phyloP scores from a whole-genome alignment of 1,140 invertebrate species.

The Bemisia tabaci region DNA sequence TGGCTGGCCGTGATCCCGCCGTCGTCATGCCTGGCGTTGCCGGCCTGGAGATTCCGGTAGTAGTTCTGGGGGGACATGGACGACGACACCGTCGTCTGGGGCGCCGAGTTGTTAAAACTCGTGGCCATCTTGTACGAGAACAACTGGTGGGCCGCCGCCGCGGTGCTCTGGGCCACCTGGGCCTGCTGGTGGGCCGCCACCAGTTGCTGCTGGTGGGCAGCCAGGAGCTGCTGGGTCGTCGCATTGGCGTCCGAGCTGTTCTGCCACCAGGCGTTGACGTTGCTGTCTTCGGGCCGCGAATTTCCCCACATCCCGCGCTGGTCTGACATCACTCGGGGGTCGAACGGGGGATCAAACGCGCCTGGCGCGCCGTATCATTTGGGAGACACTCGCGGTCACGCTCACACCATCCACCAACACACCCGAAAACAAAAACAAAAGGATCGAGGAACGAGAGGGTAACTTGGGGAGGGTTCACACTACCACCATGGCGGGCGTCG shows the following conservation, averaged over 20 bases:
- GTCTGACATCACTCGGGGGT: neutral
- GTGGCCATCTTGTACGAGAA: neutral
- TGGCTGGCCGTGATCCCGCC: neutral
- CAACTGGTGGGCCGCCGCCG: neutral
- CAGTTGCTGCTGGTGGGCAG: neutral
- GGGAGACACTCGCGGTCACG: too few relatives aligned
- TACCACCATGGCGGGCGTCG: too few relatives aligned
- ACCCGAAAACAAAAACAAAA: too few relatives aligned
- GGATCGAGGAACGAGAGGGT: too few relatives aligned
- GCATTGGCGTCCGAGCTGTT: neutral
- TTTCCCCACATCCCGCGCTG: neutral
- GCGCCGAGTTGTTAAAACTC: neutral
- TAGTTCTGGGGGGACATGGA: neutral
- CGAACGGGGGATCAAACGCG: too few relatives aligned
- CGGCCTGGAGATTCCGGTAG: neutral
- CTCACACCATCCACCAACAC: too few relatives aligned
- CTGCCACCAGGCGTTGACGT: neutral
- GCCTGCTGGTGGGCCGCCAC: neutral
- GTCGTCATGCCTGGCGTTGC: neutral
- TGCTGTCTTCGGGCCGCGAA: neutral
- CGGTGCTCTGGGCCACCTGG: neutral
- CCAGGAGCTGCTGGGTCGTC: neutral
- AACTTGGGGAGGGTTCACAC: too few relatives aligned
- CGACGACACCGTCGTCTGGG: neutral
- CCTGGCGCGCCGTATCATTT: too few relatives aligned